Percentiles rank a stretch among this genome's conserved stretches.
Conservation (phyloP, 2,888 invertebrate genomes). For the Monopis laevigella region DNA sequence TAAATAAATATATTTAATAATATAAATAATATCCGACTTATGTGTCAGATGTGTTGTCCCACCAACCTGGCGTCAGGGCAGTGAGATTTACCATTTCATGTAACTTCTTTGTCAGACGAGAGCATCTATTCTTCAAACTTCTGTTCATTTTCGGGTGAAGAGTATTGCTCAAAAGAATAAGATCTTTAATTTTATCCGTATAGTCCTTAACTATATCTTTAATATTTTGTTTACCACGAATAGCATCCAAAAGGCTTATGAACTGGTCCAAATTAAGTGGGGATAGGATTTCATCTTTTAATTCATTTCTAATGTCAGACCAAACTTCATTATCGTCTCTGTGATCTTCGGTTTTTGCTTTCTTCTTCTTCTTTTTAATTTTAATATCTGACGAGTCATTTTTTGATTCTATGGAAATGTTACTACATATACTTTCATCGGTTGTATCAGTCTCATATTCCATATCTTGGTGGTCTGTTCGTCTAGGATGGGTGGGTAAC, state of each 20-base stretch:
- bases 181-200: neutral
- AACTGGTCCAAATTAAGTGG: slow-evolving; percentile 15
- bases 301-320: slow-evolving; percentile 13
- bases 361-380: slow-evolving; percentile 2
- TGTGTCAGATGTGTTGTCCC: too few relatives aligned
- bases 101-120: slow-evolving; percentile 11
- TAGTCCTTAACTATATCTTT: slow-evolving; percentile 13
- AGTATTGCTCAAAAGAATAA: slow-evolving; percentile 4
- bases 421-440: slow-evolving; percentile 6
- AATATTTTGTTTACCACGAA: slow-evolving; percentile 16
- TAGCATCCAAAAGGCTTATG: slow-evolving; percentile 17
- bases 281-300: slow-evolving; percentile 8
- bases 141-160: slow-evolving; percentile 13
- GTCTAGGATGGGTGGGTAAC: too few relatives aligned
- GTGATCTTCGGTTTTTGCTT: slow-evolving; percentile 6
- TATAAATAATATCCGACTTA: too few relatives aligned
- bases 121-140: slow-evolving; percentile 13
- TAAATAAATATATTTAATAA: too few relatives aligned
- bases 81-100: slow-evolving; percentile 7
- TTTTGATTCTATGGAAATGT: neutral
- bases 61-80: too few relatives aligned
- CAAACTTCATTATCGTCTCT: slow-evolving; percentile 16
- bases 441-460: too few relatives aligned
- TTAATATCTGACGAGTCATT: neutral
- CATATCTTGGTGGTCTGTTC: too few relatives aligned